These are phyloP conservation scores for Zaprionus africanus DNA, from an alignment of 1,140 invertebrate species.

Conservation along the genomic window DNA sequence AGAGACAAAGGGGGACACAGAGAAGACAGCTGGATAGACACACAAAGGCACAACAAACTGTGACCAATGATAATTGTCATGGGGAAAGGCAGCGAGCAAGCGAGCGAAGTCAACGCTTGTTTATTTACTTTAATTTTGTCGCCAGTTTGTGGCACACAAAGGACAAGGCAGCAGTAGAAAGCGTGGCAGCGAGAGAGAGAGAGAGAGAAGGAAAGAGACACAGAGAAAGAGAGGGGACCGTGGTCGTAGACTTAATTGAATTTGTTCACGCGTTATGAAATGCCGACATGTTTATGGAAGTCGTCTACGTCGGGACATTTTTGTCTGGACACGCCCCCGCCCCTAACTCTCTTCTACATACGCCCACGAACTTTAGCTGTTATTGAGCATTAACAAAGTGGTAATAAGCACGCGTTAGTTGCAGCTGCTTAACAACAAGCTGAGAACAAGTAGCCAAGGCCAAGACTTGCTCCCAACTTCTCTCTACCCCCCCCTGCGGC, in stretches of 20 bases:
- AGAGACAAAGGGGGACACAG: not conserved
- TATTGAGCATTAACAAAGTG: constrained; percentile 36
- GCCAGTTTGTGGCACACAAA: constrained; percentile 67
- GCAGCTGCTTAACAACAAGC: constrained; percentile 34
- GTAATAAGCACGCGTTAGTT: constrained; percentile 27
- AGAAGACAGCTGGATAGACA: not conserved
- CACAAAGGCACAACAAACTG: constrained; percentile 61
- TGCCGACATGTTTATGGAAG: constrained; percentile 45
- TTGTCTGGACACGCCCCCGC: not conserved
- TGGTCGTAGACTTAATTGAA: constrained; percentile 66
- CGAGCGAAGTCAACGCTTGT: constrained; percentile 47
- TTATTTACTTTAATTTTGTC: constrained; percentile 81
- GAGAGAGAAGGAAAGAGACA: not conserved
- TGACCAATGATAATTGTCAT: constrained; percentile 74
- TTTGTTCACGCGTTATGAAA: constrained; percentile 79
- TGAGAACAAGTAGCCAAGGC: not conserved
- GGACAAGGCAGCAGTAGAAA: constrained; percentile 27
- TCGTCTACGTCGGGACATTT: not conserved
- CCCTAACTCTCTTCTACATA: not conserved
- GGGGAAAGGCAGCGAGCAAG: constrained; percentile 26
- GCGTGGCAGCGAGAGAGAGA: not conserved
- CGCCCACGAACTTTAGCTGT: not conserved
- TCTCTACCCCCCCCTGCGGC: not conserved
- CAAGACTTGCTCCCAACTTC: not conserved
- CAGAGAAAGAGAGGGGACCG: too few relatives aligned